phyloP scores from a whole-genome alignment of 1,140 invertebrate species.

The Pseudomyrmex flavicornis region DNA sequence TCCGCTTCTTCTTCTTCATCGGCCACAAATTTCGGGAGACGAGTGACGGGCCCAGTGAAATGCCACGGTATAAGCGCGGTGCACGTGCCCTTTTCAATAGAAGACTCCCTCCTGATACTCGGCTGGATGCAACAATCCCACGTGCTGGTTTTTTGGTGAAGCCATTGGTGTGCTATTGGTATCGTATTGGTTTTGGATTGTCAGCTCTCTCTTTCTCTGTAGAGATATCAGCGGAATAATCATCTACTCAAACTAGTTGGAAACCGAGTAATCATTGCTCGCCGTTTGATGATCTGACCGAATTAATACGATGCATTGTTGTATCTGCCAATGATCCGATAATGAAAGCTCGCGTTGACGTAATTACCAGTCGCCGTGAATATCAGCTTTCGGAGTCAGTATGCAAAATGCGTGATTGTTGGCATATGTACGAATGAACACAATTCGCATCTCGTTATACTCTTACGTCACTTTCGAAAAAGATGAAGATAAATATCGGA shows the following conservation, averaged over 20 bases:
- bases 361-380: slow-evolving; percentile 13
- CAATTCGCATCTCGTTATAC: slow-evolving; percentile 12
- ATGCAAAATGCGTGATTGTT: neutral
- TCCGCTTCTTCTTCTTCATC: slow-evolving; percentile 19
- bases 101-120: neutral
- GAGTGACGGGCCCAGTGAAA: slow-evolving; percentile 36
- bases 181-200: neutral
- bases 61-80: slow-evolving; percentile 14
- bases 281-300: neutral
- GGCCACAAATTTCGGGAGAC: slow-evolving; percentile 13
- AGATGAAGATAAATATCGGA: slow-evolving; percentile 32
- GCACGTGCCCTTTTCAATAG: slow-evolving; percentile 12
- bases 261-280: neutral
- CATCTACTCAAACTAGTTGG: neutral
- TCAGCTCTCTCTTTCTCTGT: neutral
- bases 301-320: slow-evolving; percentile 1
- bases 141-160: neutral
- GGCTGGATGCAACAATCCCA: no score
- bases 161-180: slow-evolving; percentile 15
- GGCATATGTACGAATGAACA: neutral
- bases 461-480: slow-evolving; percentile 6
- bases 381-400: neutral
- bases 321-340: slow-evolving; percentile 5
- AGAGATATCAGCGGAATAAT: neutral
- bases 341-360: slow-evolving; percentile 24